Evolutionary conservation across 2,797 vertebrate species (phyloP).

Genomic region (Neosilurus hyrtlii): DNA sequence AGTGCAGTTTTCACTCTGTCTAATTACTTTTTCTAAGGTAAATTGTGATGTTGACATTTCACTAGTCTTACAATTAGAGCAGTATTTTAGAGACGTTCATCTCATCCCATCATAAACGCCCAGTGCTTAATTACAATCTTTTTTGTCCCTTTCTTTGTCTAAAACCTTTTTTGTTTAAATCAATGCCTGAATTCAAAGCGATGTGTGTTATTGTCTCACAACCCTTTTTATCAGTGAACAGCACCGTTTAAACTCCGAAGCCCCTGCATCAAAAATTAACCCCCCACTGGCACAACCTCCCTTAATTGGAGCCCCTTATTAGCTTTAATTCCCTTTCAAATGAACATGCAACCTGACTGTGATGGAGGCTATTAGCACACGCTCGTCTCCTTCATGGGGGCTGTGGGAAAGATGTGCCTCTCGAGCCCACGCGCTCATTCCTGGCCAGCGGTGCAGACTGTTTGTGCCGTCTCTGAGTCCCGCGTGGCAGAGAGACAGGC

Average conservation of each 20-base stretch:
- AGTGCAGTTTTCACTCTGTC: neutral
- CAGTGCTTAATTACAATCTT: neutral
- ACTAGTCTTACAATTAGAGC: neutral
- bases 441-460: slow-evolving; percentile 69
- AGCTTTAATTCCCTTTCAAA: slow-evolving; percentile 78
- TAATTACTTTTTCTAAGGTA: neutral
- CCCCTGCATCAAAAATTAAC: slow-evolving; percentile 49
- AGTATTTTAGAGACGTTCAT: neutral
- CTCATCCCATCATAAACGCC: neutral
- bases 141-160: neutral
- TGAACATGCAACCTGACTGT: slow-evolving; percentile 78
- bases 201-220: slow-evolving; percentile 5
- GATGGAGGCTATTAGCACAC: slow-evolving; percentile 81
- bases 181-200: neutral
- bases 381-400: slow-evolving; percentile 78
- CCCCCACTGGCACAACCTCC: slow-evolving; percentile 43
- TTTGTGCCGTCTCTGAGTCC: slow-evolving; percentile 76
- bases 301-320: slow-evolving; percentile 70
- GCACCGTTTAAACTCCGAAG: slow-evolving; percentile 21
- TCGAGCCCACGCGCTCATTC: slow-evolving; percentile 77
- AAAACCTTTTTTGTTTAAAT: slow-evolving; percentile 13
- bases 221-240: slow-evolving; percentile 19
- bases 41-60: slow-evolving; percentile 14
- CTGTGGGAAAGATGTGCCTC: slow-evolving; percentile 78
- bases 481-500: slow-evolving; percentile 68